phyloP scores from a whole-genome alignment of 2,888 invertebrate genomes.

The Microctonus hyperodae region DNA sequence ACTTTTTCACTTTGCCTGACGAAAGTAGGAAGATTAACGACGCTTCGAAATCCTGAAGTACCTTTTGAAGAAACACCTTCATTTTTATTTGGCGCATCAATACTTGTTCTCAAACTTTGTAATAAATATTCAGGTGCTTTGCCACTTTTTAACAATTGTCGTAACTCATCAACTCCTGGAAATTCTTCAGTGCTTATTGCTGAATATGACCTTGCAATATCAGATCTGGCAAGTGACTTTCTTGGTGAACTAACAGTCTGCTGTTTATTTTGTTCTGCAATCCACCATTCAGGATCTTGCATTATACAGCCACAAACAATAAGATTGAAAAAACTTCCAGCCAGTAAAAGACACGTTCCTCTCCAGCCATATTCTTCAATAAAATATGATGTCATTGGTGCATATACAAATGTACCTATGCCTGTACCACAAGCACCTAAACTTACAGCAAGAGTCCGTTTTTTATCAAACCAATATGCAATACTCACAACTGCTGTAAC shows the following conservation, averaged over 20 bases:
- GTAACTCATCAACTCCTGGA: conserved; percentile 73
- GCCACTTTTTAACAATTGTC: conserved; percentile 75
- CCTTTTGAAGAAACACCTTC: conserved; percentile 64
- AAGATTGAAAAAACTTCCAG: conserved; percentile 84
- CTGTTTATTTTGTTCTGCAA: conserved; percentile 69
- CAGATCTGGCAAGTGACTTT: conserved; percentile 66
- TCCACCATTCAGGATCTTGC: conserved; percentile 88
- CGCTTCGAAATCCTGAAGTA: conserved; percentile 67
- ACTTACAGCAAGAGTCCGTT: conserved; percentile 84
- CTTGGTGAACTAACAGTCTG: conserved; percentile 53
- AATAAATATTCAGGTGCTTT: conserved; percentile 72
- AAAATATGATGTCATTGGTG: conserved; percentile 82
- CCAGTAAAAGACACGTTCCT: conserved; percentile 80
- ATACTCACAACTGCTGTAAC: conserved; percentile 91
- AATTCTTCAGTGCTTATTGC: conserved; percentile 66
- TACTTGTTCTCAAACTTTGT: conserved; percentile 70
- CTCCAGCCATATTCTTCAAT: conserved; percentile 85
- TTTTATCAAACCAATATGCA: conserved; percentile 92
- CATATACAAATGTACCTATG: conserved; percentile 87
- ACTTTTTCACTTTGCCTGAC: conserved; percentile 75
- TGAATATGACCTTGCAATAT: conserved; percentile 64
- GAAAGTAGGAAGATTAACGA: conserved; percentile 79
- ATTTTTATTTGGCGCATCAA: conserved; percentile 66
- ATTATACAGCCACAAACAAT: conserved; percentile 87
- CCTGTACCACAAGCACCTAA: conserved; percentile 89